Base-by-base conservation (phyloP, 2,888 invertebrate genomes). In the Cactoblastis cactorum region DNA sequence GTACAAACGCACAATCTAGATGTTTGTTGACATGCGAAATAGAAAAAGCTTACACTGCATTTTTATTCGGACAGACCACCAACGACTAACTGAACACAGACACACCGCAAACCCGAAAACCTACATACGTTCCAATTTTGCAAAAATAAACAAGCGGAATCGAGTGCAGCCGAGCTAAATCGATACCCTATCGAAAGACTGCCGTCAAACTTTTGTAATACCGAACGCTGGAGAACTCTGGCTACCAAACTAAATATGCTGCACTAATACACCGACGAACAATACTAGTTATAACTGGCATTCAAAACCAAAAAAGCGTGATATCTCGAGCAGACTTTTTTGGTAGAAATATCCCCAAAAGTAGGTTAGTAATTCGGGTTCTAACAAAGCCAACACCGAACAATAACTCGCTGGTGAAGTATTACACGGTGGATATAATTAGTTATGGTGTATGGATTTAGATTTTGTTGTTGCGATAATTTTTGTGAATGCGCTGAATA, bases 371-470 rank as follows among this genome's bases (percentile, higher is more conserved):
- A 88, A 89, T 88, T 82, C 88, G 79, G 78, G 66, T 65, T 69
- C 63, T 52, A 53, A 86, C 84, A 88, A 87, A 69, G 65, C 74
- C 37, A 52, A 15, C 51, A 38, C 49, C 78, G 81, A 83, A 86
- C 85, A 88, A 85, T 77, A 62, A 67, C 62, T 65, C 62, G 67
- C 74, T 71, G 76, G 74, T 80, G 73, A 71, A 67, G 74, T 77
- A 83, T 88, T 88, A 86, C 81, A 83, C 59, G 86, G 82, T 86
- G 86, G 87, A 87, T 89, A 83, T 89, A 87, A 89, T 89, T 89
- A 89, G 88, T 76, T 85, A 87, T 89, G 89, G 88, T 88, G 83
- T 78, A 85, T 79, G 87, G 88, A 87, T 88, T 88, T 87, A 87
- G 89, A 88, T 88, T 82, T 86, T 76, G 80, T 77, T 79, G 80